Base-by-base conservation (phyloP, 2,888 invertebrate species). In the Thereva unica region DNA sequence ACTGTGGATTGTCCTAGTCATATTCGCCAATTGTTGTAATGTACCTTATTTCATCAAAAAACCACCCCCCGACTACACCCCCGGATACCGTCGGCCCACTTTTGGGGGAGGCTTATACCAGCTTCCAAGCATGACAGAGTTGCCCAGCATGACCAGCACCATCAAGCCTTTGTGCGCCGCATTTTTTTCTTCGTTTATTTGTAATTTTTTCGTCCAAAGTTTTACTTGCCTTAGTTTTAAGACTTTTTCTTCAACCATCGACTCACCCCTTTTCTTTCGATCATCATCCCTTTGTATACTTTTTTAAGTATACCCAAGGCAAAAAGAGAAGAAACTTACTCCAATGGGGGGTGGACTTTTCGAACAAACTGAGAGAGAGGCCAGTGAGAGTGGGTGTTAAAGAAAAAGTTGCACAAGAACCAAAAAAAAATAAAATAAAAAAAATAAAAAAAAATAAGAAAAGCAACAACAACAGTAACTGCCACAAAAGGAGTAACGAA, bases 221-320 rank as follows among this genome's bases (percentile, higher is more conserved):
- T 42, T 45, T 61, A 38, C 44, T 54, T 61, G 42, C 55, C 54
- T 65, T 65, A 65, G 64, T 65, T 61, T 67, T 61, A 66, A 63
- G 57, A 41, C 49, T 37, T 42, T 56, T 56, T 57, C 44, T 38
- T 37, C 23, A 50, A 3, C 59, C 50, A 50, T 8, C 40, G 40
- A 23, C 61, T 12, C 10, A 12, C 10, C 47, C 45, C 54, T 37
- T 50, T 37, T 34, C 35, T 35, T 44, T 52, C 45, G 45, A 53
- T 64, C 53, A 35, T 47, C 52, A 53, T 63, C 63, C 23, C 63
- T 56, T 47, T 67, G 56, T 67, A 41, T 55, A 53, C 63, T 67
- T 67, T 64, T 67, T 56, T 63, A 67, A 67, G 63, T 54, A 63
- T 38, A 54, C 67, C 67, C 55, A 47, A 23, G 67, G 67, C 55